Base-by-base conservation (phyloP, 2,797 vertebrate species). In the Oreortyx pictus region DNA sequence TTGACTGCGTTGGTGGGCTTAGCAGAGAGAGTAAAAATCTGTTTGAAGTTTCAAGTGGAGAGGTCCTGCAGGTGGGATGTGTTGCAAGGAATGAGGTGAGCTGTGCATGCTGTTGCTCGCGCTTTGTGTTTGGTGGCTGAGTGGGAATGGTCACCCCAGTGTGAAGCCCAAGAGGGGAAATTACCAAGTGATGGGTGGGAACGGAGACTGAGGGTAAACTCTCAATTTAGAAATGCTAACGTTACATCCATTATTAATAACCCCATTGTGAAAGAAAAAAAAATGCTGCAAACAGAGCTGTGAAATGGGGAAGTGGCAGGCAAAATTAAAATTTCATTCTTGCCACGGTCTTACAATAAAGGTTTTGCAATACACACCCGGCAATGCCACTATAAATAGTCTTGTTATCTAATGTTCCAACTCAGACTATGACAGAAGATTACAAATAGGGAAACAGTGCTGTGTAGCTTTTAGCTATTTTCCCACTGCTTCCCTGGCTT, bases 341-440 rank as follows among this genome's bases (percentile, higher is more conserved):
- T 76, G 60, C 66, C 0, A 1, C 77, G 87, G 65, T 77, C 80
- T 88, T 92, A 86, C 77, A 89, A 50, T 88, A 89, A 92, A 82
- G 85, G 85, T 92, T 96, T 93, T 89, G 77, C 84, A 92, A 81
- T 90, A 90, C 78, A 62, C 70, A 91, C 78, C 73, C 94, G 84
- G 82, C 77, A 92, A 47, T 84, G 73, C 62, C 4, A 3, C 92
- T 95, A 94, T 93, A 96, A 96, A 96, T 97, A 95, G 73, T 68
- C 73, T 94, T 0, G 18, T 94, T 96, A 94, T 96, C 95, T 95
- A 94, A 95, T 94, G 92, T 96, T 89, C 61, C 92, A 93, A 81
- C 73, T 74, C 35, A 5, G 76, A 80, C 72, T 92, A 84, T 82
- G 90, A 92, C 90, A 94, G 92, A 90, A 84, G 76, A 93, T 94